phyloP scores from a whole-genome alignment of 2,113 vertebrate species.

The Leuciscus idus region DNA sequence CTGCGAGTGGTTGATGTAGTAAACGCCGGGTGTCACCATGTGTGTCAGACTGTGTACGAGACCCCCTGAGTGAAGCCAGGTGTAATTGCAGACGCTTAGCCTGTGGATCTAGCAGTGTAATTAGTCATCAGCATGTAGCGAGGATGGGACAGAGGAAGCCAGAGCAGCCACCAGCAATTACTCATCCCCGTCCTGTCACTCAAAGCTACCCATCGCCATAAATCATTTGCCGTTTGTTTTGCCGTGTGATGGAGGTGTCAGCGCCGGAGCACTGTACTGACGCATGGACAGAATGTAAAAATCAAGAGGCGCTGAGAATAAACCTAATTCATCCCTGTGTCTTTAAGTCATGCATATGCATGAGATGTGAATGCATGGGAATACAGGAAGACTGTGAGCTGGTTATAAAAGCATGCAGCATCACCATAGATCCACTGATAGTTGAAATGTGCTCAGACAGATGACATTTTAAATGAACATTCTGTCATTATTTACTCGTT shows the following conservation, averaged over 20 bases:
- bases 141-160: constrained; percentile 42
- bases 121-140: constrained; percentile 46
- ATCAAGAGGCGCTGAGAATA: constrained; percentile 46
- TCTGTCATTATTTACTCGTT: background rate
- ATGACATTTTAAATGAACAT: too few species aligned
- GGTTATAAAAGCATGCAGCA: constrained; percentile 14
- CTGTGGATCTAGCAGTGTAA: constrained; percentile 48
- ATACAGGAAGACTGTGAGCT: constrained; percentile 18
- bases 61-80: constrained; percentile 32
- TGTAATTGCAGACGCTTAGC: constrained; percentile 45
- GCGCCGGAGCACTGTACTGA: constrained; percentile 41
- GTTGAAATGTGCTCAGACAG: background rate
- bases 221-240: constrained; percentile 52
- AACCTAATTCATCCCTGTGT: constrained; percentile 33
- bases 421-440: background rate
- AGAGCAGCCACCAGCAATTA: constrained; percentile 54
- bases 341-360: constrained; percentile 53
- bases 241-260: constrained; percentile 32
- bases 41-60: constrained; percentile 35
- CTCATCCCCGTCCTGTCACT: constrained; percentile 51
- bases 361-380: constrained; percentile 6
- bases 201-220: constrained; percentile 47
- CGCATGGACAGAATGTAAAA: constrained; percentile 35
- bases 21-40: constrained; percentile 5
- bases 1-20: background rate